Evolutionary conservation across 2,888 invertebrate genomes (phyloP), one percentile per base, ranked within the genome.

Genomic region (Chaetoderma sp.): DNA sequence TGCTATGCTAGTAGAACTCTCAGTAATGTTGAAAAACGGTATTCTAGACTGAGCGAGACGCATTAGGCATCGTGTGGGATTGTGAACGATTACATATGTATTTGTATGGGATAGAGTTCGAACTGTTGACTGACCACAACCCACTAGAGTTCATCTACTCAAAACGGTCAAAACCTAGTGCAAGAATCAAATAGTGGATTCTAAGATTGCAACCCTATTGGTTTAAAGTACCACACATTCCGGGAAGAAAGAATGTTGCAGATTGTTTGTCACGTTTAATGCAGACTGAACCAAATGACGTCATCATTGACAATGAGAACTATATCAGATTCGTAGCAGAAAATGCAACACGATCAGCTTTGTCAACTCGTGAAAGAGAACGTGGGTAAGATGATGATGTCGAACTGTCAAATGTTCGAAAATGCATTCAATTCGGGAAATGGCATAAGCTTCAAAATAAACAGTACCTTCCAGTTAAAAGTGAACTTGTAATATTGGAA

Each of bases 51-150:
- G 49, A 62, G 21, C 33, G 63, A 44, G 44, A 65, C 42, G 61
- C 64, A 4, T 39, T 64, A n/a, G 62, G 25, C 4, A 13, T 64
- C 10, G 60, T 64, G 4, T 64, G 52, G 64, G 60, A 47, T n/a
- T 65, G 64, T 54, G 61, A 64, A 50, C 39, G 44, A 27, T 64
- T 64, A 64, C 50, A 64, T 47, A 54, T 63, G 10, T 64, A 64
- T 47, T 21, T 64, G n/a, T 63, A 32, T 49, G 62, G 61, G 39
- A 63, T 4, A 27, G 23, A 63, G 6, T 64, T 63, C 63, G 32
- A 47, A 36, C 52, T 64, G 16, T 16, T 64, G 16, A 64, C 61
- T 25, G 61, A 64, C 42, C 62, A 64, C 42, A 62, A 64, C 39
- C 62, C 36, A 25, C 32, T 63, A 25, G 27, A 55, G 57, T 64